A percentile compares a stretch with the other conserved stretches of the same genome.
phyloP scores from a whole-genome alignment of 2,113 vertebrate genomes.

The Synodontis membranacea region DNA sequence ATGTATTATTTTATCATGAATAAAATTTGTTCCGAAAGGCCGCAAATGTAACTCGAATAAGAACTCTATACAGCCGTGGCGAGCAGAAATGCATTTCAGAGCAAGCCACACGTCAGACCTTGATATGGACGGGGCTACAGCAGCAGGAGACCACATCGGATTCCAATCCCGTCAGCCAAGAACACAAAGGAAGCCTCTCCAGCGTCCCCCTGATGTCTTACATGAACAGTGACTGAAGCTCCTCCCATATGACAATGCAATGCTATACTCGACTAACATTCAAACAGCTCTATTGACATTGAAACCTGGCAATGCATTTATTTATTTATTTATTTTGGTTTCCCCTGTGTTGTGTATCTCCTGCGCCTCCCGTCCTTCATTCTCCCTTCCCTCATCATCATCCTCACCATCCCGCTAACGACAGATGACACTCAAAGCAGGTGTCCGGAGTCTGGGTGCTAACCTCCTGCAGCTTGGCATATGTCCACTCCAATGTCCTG shows the following conservation, averaged over 20 bases:
- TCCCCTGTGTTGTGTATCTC: not conserved
- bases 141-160: not conserved
- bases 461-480: conserved; percentile 48
- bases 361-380: not conserved
- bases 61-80: not conserved
- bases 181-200: not conserved
- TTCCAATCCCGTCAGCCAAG: not conserved
- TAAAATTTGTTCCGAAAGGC: too few relatives aligned
- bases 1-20: too few relatives aligned
- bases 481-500: conserved; percentile 44
- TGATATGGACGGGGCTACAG: not conserved
- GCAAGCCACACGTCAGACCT: too few relatives aligned
- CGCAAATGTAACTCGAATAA: not conserved
- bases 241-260: not conserved
- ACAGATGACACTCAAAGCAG: conserved; percentile 65
- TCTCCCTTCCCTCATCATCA: conserved; percentile 50
- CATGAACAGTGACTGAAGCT: not conserved
- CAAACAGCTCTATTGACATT: not conserved
- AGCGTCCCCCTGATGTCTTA: not conserved
- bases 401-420: conserved; percentile 38
- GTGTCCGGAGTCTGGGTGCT: conserved; percentile 53
- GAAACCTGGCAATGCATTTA: not conserved
- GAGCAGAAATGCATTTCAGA: not conserved
- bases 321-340: too few relatives aligned
- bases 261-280: not conserved